phyloP scores from a whole-genome alignment of 2,888 invertebrate genomes.

The Oxycera nigricornis region DNA sequence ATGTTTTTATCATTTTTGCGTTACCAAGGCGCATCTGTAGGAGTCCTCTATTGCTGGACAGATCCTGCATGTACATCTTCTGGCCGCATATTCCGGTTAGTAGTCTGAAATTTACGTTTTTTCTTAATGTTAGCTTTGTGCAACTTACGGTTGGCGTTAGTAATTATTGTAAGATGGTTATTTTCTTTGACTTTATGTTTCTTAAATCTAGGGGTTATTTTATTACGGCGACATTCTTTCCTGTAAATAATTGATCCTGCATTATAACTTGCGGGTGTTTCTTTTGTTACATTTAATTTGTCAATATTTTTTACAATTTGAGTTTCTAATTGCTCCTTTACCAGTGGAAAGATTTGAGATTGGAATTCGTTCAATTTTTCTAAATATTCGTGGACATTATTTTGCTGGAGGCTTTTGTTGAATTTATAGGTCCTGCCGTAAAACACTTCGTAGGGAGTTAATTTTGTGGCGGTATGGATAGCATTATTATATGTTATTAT shows the following conservation, averaged over 20 bases:
- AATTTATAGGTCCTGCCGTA: slow-evolving; percentile 6
- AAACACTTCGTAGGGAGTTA: slow-evolving; percentile 5
- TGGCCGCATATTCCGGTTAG: background rate
- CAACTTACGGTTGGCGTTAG: background rate
- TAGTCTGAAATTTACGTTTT: slow-evolving; percentile 11
- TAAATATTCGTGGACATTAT: slow-evolving; percentile 25
- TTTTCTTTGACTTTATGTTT: slow-evolving; percentile 4
- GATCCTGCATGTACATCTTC: background rate
- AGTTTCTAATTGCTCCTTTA: background rate
- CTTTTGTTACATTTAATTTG: background rate
- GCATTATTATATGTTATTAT: slow-evolving; percentile 22
- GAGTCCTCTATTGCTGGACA: background rate
- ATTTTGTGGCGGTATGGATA: slow-evolving; percentile 14
- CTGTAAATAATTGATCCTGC: background rate
- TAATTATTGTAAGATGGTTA: background rate
- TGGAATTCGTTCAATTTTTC: slow-evolving; percentile 19
- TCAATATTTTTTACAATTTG: background rate
- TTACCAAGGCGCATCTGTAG: background rate
- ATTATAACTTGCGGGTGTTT: too few relatives aligned
- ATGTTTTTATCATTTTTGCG: background rate
- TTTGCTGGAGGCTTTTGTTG: slow-evolving; percentile 10
- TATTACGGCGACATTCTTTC: slow-evolving; percentile 10
- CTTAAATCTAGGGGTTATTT: background rate
- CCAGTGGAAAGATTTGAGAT: background rate
- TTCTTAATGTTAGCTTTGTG: slow-evolving; percentile 9